phyloP scores from a whole-genome alignment of 1,140 invertebrate species.

The Dufourea novaeangliae region DNA sequence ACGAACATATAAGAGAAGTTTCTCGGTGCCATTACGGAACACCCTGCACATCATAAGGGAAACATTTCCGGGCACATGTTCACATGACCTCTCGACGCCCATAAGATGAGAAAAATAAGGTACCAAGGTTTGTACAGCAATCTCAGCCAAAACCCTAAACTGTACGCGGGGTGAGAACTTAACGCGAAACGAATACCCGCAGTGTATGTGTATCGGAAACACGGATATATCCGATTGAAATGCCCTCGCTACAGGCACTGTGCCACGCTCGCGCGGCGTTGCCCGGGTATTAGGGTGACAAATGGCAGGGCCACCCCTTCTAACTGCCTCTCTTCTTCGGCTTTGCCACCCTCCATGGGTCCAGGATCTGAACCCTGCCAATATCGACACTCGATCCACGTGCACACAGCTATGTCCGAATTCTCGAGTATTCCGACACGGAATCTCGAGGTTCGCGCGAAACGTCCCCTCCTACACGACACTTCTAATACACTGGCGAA shows the following conservation, averaged over 20 bases:
- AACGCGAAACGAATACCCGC: slow-evolving; percentile 29
- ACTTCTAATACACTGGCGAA: neutral
- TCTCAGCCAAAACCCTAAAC: too few relatives aligned
- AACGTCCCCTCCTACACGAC: neutral
- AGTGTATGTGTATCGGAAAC: slow-evolving; percentile 45
- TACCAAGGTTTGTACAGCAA: too few relatives aligned
- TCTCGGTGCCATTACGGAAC: too few relatives aligned
- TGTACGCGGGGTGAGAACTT: slow-evolving; percentile 5
- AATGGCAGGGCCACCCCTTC: slow-evolving; percentile 59
- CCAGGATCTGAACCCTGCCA: neutral
- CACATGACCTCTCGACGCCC: too few relatives aligned
- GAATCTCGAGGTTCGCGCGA: slow-evolving; percentile 1
- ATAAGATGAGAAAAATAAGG: too few relatives aligned
- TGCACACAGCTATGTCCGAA: neutral
- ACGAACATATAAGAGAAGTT: too few relatives aligned
- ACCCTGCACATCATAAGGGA: too few relatives aligned
- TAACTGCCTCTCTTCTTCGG: slow-evolving; percentile 9
- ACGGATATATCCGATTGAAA: slow-evolving; percentile 43
- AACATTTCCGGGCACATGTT: too few relatives aligned
- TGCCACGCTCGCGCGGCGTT: slow-evolving; percentile 17
- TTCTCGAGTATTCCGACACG: slow-evolving; percentile 4
- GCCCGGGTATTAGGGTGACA: slow-evolving; percentile 63
- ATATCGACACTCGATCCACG: slow-evolving; percentile 29
- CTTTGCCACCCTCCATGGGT: neutral
- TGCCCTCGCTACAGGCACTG: slow-evolving; percentile 34